phyloP scores from a whole-genome alignment of 2,888 invertebrate genomes.

The Allophyes oxyacanthae region DNA sequence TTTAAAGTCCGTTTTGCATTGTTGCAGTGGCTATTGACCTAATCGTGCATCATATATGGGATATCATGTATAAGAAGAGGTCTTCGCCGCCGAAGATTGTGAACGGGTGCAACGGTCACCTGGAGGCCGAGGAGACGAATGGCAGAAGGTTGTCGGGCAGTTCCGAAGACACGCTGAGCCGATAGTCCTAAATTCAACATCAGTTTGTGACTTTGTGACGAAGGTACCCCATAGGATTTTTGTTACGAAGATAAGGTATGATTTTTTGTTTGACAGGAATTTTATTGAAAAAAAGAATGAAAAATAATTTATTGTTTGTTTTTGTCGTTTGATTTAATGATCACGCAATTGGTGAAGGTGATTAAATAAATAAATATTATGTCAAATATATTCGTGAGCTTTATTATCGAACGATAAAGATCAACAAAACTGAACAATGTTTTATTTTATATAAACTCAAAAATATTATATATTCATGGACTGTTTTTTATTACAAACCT shows the following conservation, averaged over 20 bases:
- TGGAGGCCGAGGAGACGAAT: constrained; percentile 72
- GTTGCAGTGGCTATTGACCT: constrained; percentile 99
- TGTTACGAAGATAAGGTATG: constrained; percentile 4
- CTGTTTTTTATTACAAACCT: not conserved
- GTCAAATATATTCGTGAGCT: not conserved
- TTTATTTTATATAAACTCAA: too few species aligned
- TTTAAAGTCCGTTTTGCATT: constrained; percentile 74
- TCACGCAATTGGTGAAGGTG: not conserved
- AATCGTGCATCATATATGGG: constrained; percentile 99
- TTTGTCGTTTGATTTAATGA: not conserved
- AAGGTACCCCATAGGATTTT: constrained; percentile 18
- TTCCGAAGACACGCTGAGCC: constrained; percentile 86
- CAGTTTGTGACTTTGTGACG: constrained; percentile 47
- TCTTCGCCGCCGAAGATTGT: constrained; percentile 63
- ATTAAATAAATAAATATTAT: not conserved
- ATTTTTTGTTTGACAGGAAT: constrained; percentile 8
- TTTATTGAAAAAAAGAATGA: too few species aligned
- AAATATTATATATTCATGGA: too few species aligned
- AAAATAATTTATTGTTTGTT: too few species aligned
- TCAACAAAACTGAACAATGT: not conserved
- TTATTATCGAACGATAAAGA: not conserved
- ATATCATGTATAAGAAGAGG: constrained; percentile 93
- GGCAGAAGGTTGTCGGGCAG: constrained; percentile 82
- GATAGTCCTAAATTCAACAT: constrained; percentile 70
- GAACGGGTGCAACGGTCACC: constrained; percentile 81